A percentile compares a stretch with the other conserved stretches of the same genome.
These are phyloP conservation scores for Campopleginae sp. DNA, from an alignment of 2,888 invertebrate genomes.

Conservation along the genomic window DNA sequence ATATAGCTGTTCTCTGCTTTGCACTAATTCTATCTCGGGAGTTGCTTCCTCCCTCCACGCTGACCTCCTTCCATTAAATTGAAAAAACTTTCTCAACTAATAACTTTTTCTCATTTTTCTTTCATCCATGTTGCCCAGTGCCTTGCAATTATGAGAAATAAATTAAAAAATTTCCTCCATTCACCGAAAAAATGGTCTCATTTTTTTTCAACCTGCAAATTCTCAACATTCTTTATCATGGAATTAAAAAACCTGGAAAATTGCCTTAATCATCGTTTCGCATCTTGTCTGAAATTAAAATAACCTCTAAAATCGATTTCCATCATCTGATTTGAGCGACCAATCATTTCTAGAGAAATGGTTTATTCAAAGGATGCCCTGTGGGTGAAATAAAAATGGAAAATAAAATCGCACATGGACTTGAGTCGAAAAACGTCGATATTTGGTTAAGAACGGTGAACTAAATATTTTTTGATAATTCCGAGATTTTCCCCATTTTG, in stretches of 20 bases:
- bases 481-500: no score
- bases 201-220: not conserved
- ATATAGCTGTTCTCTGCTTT: slow-evolving; percentile 5
- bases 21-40: slow-evolving; percentile 16
- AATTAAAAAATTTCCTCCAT: not conserved
- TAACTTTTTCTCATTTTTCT: not conserved
- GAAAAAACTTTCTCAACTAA: not conserved
- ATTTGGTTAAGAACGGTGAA: no score
- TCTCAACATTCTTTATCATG: not conserved
- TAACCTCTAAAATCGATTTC: not conserved
- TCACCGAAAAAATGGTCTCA: not conserved
- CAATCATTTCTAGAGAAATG: not conserved
- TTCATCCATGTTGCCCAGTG: not conserved
- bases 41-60: slow-evolving; percentile 2
- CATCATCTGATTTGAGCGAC: not conserved
- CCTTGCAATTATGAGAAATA: not conserved
- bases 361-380: not conserved
- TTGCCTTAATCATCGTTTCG: not conserved
- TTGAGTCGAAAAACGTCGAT: no score
- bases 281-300: not conserved
- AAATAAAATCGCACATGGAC: not conserved
- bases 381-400: not conserved
- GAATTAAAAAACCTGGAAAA: not conserved
- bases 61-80: slow-evolving; percentile 15
- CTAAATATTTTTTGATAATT: no score